A percentile compares a stretch with the other conserved stretches of the same genome.
phyloP scores from a whole-genome alignment of 2,113 vertebrate species.

The Macrotus californicus region DNA sequence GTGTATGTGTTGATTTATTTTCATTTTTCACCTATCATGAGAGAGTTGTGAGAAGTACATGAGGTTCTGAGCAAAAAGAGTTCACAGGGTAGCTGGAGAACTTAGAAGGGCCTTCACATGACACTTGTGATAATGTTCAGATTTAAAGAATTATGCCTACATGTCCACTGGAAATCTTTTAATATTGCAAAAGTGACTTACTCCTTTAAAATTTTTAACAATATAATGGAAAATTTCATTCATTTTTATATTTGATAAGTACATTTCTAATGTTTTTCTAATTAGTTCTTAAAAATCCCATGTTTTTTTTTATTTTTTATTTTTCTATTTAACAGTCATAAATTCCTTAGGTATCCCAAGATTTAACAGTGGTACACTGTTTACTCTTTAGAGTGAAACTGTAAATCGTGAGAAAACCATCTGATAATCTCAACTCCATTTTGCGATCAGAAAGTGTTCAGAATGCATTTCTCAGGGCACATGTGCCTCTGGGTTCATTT shows the following conservation, averaged over 20 bases:
- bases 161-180: neutral
- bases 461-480: fast-evolving
- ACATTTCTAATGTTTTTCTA: neutral
- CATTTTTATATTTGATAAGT: neutral
- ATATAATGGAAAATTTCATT: neutral
- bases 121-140: neutral
- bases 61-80: neutral
- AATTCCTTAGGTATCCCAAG: neutral
- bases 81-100: neutral
- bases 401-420: neutral
- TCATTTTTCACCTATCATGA: neutral
- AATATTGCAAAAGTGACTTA: neutral
- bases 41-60: neutral
- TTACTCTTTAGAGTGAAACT: neutral
- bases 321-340: neutral
- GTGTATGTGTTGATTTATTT: neutral
- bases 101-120: neutral
- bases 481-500: neutral
- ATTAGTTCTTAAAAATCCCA: neutral
- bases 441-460: neutral
- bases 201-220: neutral
- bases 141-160: neutral
- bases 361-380: neutral
- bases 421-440: neutral
- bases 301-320: too few relatives aligned